Evolutionary conservation across 2,113 vertebrate species (phyloP).

Genomic region (Pithys albifrons): DNA sequence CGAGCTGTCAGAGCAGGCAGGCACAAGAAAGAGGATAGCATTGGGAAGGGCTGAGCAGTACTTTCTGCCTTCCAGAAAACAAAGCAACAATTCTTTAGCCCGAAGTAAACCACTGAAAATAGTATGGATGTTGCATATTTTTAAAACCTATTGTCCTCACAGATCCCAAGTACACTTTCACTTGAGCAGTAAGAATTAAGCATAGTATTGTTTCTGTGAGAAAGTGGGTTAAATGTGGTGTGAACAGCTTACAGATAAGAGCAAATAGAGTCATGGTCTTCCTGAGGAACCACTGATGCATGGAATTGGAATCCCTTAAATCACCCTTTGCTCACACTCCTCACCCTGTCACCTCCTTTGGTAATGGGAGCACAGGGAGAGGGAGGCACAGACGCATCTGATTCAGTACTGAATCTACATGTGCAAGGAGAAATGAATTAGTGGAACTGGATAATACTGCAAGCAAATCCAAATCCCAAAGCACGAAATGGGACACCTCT

Average conservation of each 20-base stretch:
- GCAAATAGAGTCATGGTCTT: background rate
- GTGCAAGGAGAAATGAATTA: background rate
- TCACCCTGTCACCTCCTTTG: rapidly evolving
- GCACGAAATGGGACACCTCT: background rate
- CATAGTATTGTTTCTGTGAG: background rate
- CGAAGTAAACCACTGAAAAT: background rate
- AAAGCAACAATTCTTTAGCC: background rate
- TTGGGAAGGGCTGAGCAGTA: background rate
- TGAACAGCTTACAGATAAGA: background rate
- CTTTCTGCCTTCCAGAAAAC: background rate
- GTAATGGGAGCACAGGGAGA: background rate
- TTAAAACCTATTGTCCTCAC: background rate
- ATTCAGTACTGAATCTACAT: background rate
- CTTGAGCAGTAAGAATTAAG: background rate
- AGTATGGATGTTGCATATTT: background rate
- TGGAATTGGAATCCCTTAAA: background rate
- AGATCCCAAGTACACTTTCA: background rate
- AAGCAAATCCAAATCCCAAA: slow-evolving; percentile 17
- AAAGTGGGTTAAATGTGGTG: background rate
- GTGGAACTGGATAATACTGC: background rate
- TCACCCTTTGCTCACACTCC: background rate
- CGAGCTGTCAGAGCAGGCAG: background rate
- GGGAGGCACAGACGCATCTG: background rate
- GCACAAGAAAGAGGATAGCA: background rate
- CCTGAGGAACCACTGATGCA: background rate